Percentiles rank a stretch among this genome's conserved stretches.
phyloP scores from a whole-genome alignment of 2,113 vertebrate genomes.

The Sprattus sprattus region DNA sequence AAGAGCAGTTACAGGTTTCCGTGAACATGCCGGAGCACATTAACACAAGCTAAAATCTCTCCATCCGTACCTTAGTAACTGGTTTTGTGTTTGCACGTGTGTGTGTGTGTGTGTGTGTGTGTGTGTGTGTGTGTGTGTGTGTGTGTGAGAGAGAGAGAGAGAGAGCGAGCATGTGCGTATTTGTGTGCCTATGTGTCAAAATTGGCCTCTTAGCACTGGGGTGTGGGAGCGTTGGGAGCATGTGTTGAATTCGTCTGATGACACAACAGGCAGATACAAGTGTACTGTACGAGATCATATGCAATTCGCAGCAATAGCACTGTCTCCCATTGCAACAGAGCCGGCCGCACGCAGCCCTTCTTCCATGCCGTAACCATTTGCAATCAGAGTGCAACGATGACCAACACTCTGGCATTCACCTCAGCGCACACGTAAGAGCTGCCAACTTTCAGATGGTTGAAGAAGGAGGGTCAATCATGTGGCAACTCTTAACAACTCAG shows the following conservation, averaged over 20 bases:
- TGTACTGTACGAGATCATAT: slow-evolving; percentile 49
- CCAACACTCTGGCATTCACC: slow-evolving; percentile 46
- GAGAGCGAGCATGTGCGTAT: not conserved
- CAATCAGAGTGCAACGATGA: slow-evolving; percentile 51
- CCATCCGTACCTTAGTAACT: not conserved
- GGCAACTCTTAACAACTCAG: slow-evolving; percentile 19
- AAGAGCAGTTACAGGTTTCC: not conserved
- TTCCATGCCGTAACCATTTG: slow-evolving; percentile 47
- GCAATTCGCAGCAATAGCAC: slow-evolving; percentile 52
- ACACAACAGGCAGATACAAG: slow-evolving; percentile 42
- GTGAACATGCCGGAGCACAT: slow-evolving; percentile 1
- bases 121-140: slow-evolving; percentile 28
- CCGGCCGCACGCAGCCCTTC: slow-evolving; percentile 24
- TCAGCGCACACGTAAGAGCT: slow-evolving; percentile 24
- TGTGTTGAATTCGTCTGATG: slow-evolving; percentile 38
- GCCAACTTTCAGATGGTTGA: slow-evolving; percentile 21
- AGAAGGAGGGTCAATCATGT: slow-evolving; percentile 44
- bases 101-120: slow-evolving; percentile 27
- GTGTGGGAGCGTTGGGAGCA: not conserved
- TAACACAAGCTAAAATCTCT: slow-evolving; percentile 17
- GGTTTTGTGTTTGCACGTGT: slow-evolving; percentile 12
- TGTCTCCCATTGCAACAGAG: slow-evolving; percentile 45
- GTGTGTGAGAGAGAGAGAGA: not conserved
- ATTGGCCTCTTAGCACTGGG: slow-evolving; percentile 14
- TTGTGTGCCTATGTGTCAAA: not conserved